Conservation (phyloP, 1,140 invertebrate genomes). For the Lysiphlebus fabarum region DNA sequence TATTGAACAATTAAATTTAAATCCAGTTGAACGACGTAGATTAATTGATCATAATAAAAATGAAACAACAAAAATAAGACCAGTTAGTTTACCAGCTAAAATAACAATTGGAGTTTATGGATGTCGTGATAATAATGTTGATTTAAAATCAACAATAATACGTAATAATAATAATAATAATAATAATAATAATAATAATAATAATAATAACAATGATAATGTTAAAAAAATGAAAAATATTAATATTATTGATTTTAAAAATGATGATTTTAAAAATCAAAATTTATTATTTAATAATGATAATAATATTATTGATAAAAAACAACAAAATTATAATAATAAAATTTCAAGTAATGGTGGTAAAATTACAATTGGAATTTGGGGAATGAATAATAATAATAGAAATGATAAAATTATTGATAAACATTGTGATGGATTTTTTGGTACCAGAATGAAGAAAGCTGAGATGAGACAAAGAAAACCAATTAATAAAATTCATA, state of each 20-base stretch:
- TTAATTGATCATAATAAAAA: slow-evolving; percentile 37
- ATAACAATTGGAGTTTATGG: slow-evolving; percentile 53
- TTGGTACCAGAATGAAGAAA: slow-evolving; percentile 19
- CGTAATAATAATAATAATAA: not conserved
- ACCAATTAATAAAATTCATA: slow-evolving; percentile 17
- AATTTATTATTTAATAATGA: not conserved
- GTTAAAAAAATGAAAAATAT: not conserved
- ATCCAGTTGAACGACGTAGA: slow-evolving; percentile 40
- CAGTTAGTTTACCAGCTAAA: slow-evolving; percentile 32
- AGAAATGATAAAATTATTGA: slow-evolving; percentile 9
- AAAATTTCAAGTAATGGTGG: not conserved
- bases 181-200: not conserved
- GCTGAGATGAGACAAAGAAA: slow-evolving; percentile 28
- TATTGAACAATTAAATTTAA: slow-evolving; percentile 52
- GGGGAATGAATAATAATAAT: slow-evolving; percentile 10
- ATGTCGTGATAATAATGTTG: slow-evolving; percentile 27
- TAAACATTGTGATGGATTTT: slow-evolving; percentile 14
- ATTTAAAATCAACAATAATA: slow-evolving; percentile 3
- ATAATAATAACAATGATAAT: not conserved
- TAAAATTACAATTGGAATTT: slow-evolving; percentile 14
- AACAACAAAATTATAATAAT: not conserved
- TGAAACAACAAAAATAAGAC: slow-evolving; percentile 25
- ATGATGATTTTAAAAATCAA: slow-evolving; percentile 16
- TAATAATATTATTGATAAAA: too few species aligned
- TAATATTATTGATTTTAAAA: slow-evolving; percentile 1